Evolutionary conservation across 2,797 vertebrate species (phyloP).

Genomic region (Cuculus canorus): DNA sequence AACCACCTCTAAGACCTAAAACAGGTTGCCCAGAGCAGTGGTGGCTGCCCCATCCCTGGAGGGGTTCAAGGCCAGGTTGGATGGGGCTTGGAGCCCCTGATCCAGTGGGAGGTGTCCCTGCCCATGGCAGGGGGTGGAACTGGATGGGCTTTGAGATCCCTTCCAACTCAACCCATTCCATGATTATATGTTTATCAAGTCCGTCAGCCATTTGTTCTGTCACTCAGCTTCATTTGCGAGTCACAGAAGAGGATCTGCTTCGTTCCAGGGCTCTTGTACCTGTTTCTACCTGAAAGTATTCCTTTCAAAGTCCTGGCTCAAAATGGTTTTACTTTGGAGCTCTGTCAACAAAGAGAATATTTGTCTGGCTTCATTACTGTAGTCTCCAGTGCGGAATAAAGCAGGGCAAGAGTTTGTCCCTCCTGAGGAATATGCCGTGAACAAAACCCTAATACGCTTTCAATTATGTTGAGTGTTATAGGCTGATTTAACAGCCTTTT

Average conservation of each 20-base stretch:
- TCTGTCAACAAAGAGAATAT: neutral
- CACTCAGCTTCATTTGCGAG: neutral
- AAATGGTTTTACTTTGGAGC: neutral
- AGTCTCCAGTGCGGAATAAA: neutral
- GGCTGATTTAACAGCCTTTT: constrained; percentile 24
- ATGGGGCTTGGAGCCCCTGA: too few species aligned
- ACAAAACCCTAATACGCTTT: neutral
- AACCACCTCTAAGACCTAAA: too few species aligned
- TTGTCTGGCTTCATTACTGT: neutral
- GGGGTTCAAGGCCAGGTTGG: too few species aligned
- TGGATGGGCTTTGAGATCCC: too few species aligned
- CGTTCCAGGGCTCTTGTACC: neutral
- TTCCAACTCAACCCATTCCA: too few species aligned
- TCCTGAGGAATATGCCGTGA: neutral
- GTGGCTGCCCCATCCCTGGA: too few species aligned
- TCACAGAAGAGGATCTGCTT: neutral
- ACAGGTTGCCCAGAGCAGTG: too few species aligned
- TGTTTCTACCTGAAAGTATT: neutral
- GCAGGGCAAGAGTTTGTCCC: constrained; percentile 16
- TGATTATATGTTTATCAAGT: too few species aligned
- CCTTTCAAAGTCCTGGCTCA: neutral
- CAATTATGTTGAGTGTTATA: neutral
- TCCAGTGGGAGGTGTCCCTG: too few species aligned
- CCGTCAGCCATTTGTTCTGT: neutral
- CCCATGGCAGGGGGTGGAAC: too few species aligned